Base-by-base conservation (phyloP, 2,888 invertebrate species). In the Adela reaumurella region DNA sequence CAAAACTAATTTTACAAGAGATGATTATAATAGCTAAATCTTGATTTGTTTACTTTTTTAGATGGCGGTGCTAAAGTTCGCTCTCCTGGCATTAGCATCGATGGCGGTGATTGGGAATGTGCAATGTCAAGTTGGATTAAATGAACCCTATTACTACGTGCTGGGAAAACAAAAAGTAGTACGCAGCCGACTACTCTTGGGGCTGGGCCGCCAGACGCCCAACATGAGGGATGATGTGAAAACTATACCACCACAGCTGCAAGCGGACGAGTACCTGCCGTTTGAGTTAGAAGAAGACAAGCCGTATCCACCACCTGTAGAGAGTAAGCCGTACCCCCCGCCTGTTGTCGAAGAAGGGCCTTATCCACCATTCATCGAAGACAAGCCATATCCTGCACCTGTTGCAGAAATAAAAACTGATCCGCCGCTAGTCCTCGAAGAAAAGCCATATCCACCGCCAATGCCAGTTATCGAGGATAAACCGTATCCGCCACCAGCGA, bases 401-500 rank as follows among this genome's bases (percentile, higher is more conserved):
- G 19, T 45, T 19, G 14, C 16, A 17, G 20, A 45, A 19, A 14
- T 14, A 8, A 14, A 3, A 14, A 8, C 35, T 14, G 19, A 45
- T 45, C 19, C 19, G 6, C 45, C 24, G 10, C 45, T 24, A 20
- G 17, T 17, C 17, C 43, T n/a, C n/a, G n/a, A 45, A 19, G 35
- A 35, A 8, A 14, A 3, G 35, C 35, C 35, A 35, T 45, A 45
- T 45, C 19, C 19, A 4, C 45, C 24, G 10, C 45, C 45, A 20
- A 14, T 17, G 43, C 43, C 14, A 17, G 11, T 8, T 43, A 10
- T 19, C 10, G 17, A 16, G n/a, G 43, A 19, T 16, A 19, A 16
- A 3, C 43, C 46, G 3, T 46, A 19, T 19, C 46, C 19, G 3
- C 17, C 17, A 16, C 52, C 55, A 20, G 58, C 59, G 45, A 58